Evolutionary conservation across 2,888 invertebrate genomes (phyloP).

Genomic region (Melolontha melolontha): DNA sequence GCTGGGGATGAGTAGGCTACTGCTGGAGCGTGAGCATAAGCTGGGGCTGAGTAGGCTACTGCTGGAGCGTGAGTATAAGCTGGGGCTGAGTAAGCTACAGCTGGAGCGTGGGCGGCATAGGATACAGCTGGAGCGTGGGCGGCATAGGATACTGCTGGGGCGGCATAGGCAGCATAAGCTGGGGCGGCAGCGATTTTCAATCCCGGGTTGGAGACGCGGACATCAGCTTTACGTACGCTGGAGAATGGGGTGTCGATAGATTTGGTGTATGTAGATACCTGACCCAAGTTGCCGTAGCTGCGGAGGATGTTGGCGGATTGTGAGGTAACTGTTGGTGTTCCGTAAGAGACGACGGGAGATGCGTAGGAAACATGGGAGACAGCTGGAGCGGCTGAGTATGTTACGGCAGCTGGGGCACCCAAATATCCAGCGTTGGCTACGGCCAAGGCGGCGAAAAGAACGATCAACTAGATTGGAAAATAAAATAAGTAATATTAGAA

Average conservation of each 20-base stretch:
- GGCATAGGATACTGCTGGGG: conserved; percentile 53
- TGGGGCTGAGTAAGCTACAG: conserved; percentile 64
- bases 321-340: conserved; percentile 69
- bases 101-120: conserved; percentile 63
- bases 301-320: conserved; percentile 73
- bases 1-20: conserved; percentile 31
- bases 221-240: conserved; percentile 77
- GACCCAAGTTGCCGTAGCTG: conserved; percentile 76
- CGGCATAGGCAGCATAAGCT: conserved; percentile 57
- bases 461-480: conserved; percentile 64
- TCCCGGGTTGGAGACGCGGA: conserved; percentile 78
- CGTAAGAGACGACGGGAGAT: conserved; percentile 51
- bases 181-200: conserved; percentile 55
- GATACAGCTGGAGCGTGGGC: conserved; percentile 58
- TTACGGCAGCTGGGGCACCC: conserved; percentile 60
- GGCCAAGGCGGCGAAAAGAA: conserved; percentile 70
- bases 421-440: conserved; percentile 72
- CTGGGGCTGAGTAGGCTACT: conserved; percentile 58
- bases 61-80: conserved; percentile 65
- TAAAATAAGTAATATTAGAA: conserved; percentile 31
- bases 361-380: conserved; percentile 54
- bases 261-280: conserved; percentile 77
- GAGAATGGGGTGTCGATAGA: conserved; percentile 80
- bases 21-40: conserved; percentile 62
- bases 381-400: conserved; percentile 66